Percentiles rank a stretch among this genome's conserved stretches.
Evolutionary conservation across 1,140 invertebrate genomes (phyloP).

Genomic region (Aphaenogaster floridana): DNA sequence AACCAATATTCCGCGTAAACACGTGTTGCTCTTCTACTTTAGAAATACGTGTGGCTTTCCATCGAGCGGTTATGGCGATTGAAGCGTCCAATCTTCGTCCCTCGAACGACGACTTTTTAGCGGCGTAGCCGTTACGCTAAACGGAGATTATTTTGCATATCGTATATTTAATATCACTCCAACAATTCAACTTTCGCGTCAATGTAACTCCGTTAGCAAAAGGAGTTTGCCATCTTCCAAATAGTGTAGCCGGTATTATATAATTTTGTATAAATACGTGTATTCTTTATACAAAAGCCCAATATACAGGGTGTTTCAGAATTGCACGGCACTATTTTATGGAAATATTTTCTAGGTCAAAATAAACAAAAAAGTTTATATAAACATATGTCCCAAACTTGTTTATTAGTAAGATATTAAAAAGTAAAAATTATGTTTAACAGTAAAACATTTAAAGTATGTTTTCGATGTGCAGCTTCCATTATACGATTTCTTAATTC

Average conservation of each 20-base stretch:
- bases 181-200: not conserved
- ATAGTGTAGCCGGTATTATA: not conserved
- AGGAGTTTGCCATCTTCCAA: not conserved
- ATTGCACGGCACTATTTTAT: too few species aligned
- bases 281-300: not conserved
- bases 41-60: slow-evolving; percentile 17
- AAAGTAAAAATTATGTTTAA: too few species aligned
- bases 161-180: not conserved
- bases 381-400: too few species aligned
- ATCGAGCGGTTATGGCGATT: slow-evolving; percentile 33
- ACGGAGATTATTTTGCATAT: not conserved
- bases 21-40: slow-evolving; percentile 56
- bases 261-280: not conserved
- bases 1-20: slow-evolving; percentile 61
- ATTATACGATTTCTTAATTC: too few species aligned
- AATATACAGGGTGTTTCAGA: not conserved
- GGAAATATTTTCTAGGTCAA: too few species aligned
- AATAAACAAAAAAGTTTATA: too few species aligned
- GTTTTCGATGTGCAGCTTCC: too few species aligned
- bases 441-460: too few species aligned
- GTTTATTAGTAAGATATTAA: too few species aligned
- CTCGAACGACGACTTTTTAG: not conserved
- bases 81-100: slow-evolving; percentile 18
- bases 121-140: too few species aligned
- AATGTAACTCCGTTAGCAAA: not conserved